Base-by-base conservation (phyloP, 2,888 invertebrate species). In the Ischnura elegans region DNA sequence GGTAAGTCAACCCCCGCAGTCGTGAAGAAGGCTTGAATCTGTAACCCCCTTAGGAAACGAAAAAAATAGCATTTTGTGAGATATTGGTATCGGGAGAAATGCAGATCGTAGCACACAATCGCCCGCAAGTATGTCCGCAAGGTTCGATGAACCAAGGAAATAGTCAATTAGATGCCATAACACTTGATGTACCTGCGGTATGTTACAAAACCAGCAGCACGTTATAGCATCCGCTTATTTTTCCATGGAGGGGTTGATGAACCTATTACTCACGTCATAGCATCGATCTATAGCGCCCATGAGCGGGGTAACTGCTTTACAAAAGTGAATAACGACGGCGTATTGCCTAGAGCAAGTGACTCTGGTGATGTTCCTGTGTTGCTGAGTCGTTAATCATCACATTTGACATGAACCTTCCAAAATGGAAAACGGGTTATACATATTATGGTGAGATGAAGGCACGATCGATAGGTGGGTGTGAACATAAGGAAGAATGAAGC, bases 171-270 rank as follows among this genome's bases (percentile, higher is more conserved):
- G 61, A 61, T n/a, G 21, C 3, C 36, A 5, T 36, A 76, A 36
- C 10, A 36, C 36, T 36, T 16, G 36, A 36, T 13, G 76, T 29
- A 8, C 36, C 4, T 76, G 29, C 1, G 76, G 36, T 10, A 76
- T 76, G 25, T 76, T 25, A 36, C 76, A 36, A 25, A 36, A 76
- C 76, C 76, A 36, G 36, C 76, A 76, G 76, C 76, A 76, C 36
- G 10, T 13, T 10, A 1, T 76, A 36, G 13, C 36, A 76, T 36
- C 76, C 29, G 36, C 76, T 36, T 76, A 76, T 76, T 76, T 36
- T 76, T 76, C 76, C 76, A 36, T 76, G 76, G n/a, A 76, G 36
- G 76, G 76, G 76, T 76, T 36, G 76, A 76, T 36, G 36, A 76
- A 76, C 76, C 76, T 76, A 29, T 76, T 36, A 76, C 16, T 76